Evolutionary conservation across 1,140 invertebrate species (phyloP).

Genomic region (Amyelois transitella): DNA sequence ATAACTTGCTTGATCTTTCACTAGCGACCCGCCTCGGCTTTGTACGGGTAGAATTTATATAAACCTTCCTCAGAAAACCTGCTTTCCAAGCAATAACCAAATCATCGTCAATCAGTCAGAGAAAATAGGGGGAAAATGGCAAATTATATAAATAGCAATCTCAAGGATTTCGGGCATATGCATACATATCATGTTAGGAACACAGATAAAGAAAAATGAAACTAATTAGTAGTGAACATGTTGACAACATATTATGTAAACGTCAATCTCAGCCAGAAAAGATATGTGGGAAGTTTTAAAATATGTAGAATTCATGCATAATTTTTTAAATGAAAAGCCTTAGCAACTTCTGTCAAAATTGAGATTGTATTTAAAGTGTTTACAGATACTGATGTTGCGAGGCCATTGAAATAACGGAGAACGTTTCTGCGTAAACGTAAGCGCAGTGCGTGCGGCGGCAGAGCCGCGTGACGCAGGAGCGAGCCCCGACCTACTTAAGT

Average conservation of each 20-base stretch:
- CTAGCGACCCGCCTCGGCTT: no score
- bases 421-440: constrained; percentile 66
- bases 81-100: no score
- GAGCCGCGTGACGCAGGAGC: constrained; percentile 56
- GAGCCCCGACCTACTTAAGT: constrained; percentile 71
- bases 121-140: no score
- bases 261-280: neutral
- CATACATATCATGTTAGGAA: no score
- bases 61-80: no score
- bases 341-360: neutral
- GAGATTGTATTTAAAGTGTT: neutral
- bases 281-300: neutral
- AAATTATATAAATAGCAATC: no score
- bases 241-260: constrained; percentile 6
- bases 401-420: constrained; percentile 29
- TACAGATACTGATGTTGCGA: constrained; percentile 5
- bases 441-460: constrained; percentile 31
- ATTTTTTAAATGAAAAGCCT: neutral
- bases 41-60: no score
- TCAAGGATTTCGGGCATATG: no score
- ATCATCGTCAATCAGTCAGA: no score
- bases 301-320: neutral
- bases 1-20: no score
- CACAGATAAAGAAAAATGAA: neutral
- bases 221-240: neutral